These are phyloP conservation scores for Triplophysa tibetana DNA, from an alignment of 2,113 vertebrate genomes.

Conservation along the genomic window DNA sequence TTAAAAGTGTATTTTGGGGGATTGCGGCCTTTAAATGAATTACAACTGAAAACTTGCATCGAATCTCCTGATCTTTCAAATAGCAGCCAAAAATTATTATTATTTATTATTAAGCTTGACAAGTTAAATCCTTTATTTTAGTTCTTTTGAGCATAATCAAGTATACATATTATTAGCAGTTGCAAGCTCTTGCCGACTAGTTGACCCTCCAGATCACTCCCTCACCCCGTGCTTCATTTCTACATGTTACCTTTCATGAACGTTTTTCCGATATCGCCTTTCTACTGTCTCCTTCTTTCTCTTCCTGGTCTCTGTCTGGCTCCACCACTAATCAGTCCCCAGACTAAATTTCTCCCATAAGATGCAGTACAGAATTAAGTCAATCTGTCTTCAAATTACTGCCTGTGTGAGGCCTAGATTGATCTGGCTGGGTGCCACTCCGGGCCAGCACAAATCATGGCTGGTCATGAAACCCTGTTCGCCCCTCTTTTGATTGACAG, in stretches of 20 bases:
- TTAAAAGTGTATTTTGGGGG: too few species aligned
- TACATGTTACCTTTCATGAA: neutral
- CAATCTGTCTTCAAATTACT: constrained; percentile 75
- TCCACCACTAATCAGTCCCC: constrained; percentile 65
- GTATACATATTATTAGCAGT: too few species aligned
- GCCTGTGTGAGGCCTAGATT: constrained; percentile 67
- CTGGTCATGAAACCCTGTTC: constrained; percentile 64
- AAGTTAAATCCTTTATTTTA: too few species aligned
- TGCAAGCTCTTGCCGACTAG: neutral
- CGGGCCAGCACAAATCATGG: constrained; percentile 62
- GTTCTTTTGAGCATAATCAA: too few species aligned
- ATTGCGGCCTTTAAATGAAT: too few species aligned
- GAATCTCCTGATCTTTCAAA: too few species aligned
- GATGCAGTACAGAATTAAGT: constrained; percentile 71
- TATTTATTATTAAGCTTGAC: too few species aligned
- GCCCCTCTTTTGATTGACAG: constrained; percentile 73
- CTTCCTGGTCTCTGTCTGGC: constrained; percentile 53
- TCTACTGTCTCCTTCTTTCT: constrained; percentile 18
- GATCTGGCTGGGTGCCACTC: constrained; percentile 69
- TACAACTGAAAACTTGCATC: too few species aligned
- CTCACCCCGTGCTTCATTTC: neutral
- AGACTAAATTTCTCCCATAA: constrained; percentile 66
- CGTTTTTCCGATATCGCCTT: neutral
- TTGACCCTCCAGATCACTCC: neutral
- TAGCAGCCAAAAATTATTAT: too few species aligned